These are phyloP conservation scores for Protaetia brevitarsis DNA, from an alignment of 1,140 invertebrate species.

Conservation along the genomic window DNA sequence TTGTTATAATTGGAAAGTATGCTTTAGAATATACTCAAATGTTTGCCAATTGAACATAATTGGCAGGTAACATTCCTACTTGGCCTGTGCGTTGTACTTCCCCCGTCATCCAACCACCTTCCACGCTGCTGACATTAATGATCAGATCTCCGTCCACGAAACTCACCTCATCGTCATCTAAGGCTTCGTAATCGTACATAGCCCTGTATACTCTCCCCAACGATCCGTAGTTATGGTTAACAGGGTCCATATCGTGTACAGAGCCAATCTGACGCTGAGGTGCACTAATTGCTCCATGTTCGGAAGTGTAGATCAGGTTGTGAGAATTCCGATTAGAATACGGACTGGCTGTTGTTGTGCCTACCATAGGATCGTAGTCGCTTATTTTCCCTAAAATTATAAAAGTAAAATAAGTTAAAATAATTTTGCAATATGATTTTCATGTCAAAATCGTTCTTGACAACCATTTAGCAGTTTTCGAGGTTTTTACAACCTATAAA, in stretches of 20 bases:
- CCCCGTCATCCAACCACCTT: conserved; percentile 98
- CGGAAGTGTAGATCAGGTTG: conserved; percentile 83
- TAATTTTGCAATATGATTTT: background rate
- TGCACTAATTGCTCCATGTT: conserved; percentile 62
- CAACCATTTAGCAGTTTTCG: too few relatives aligned
- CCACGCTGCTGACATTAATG: conserved; percentile 90
- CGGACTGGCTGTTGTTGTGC: conserved; percentile 48
- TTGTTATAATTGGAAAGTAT: background rate
- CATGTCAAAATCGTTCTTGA: background rate
- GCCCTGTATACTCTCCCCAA: conserved; percentile 63
- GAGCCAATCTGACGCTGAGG: conserved; percentile 71
- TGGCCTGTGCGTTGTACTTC: conserved; percentile 88
- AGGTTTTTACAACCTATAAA: too few relatives aligned
- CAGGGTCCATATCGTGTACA: conserved; percentile 92
- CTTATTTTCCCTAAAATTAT: conserved; percentile 64
- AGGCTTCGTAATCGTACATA: conserved; percentile 97
- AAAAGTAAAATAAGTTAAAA: background rate
- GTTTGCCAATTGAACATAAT: conserved; percentile 88
- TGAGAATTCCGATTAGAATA: conserved; percentile 60
- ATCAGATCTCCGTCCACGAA: conserved; percentile 95
- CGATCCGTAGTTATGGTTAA: conserved; percentile 87
- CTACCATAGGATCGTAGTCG: conserved; percentile 67
- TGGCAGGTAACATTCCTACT: conserved; percentile 96
- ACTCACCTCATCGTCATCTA: conserved; percentile 94
- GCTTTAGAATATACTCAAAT: conserved; percentile 48